phyloP scores from a whole-genome alignment of 2,113 vertebrate genomes.

The Meleagris gallopavo region DNA sequence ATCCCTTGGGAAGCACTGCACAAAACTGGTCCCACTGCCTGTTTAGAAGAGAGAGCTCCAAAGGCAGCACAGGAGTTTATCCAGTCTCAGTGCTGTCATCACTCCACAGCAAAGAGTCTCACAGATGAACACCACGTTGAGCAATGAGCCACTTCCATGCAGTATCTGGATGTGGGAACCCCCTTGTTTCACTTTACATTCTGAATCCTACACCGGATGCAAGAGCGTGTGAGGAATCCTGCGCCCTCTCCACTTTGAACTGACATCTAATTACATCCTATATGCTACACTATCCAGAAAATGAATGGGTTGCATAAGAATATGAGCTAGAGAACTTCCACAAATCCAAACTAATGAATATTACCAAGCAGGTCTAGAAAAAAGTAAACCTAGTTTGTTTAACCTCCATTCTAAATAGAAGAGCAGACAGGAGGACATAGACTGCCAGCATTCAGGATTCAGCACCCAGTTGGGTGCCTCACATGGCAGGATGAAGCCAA shows the following conservation, averaged over 20 bases:
- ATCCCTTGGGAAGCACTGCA: neutral
- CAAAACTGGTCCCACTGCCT: neutral
- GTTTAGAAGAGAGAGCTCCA: neutral
- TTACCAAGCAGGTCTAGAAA: neutral
- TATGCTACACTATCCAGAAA: neutral
- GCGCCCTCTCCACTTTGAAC: neutral
- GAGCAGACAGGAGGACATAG: neutral
- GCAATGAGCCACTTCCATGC: neutral
- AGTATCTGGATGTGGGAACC: neutral
- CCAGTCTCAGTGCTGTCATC: neutral
- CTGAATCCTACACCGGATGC: neutral
- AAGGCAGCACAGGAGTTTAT: neutral
- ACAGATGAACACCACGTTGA: neutral
- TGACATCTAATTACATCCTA: neutral
- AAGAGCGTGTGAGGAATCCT: neutral
- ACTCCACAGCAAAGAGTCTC: neutral
- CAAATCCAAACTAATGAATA: neutral
- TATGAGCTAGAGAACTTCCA: neutral
- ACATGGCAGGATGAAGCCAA: neutral
- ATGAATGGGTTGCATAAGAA: neutral
- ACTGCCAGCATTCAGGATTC: neutral
- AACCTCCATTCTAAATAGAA: neutral
- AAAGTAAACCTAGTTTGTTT: neutral
- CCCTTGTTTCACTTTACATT: neutral
- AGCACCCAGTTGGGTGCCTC: neutral